phyloP scores from a whole-genome alignment of 2,113 vertebrate genomes.

The Seriola aureovittata region DNA sequence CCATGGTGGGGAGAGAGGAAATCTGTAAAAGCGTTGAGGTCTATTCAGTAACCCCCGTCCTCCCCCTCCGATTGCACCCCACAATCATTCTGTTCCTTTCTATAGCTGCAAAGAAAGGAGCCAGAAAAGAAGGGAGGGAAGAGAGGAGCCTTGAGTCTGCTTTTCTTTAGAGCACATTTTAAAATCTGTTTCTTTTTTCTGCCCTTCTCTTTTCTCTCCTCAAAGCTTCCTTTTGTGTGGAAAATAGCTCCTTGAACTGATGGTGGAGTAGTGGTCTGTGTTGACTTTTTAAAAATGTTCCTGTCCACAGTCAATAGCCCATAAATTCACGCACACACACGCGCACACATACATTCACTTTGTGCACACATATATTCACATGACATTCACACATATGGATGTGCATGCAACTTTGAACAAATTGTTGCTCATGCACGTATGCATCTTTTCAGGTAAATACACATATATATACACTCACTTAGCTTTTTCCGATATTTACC shows the following conservation, averaged over 20 bases:
- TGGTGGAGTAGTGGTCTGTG: constrained; percentile 65
- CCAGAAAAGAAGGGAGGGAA: constrained; percentile 72
- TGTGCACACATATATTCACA: constrained; percentile 3
- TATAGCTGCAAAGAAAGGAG: constrained; percentile 79
- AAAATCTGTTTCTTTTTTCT: constrained; percentile 80
- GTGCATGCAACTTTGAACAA: neutral
- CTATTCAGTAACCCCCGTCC: constrained; percentile 87
- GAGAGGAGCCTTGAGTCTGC: constrained; percentile 76
- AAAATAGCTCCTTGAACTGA: constrained; percentile 82
- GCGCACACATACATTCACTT: neutral
- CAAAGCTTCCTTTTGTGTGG: constrained; percentile 81
- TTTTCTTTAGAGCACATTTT: constrained; percentile 81
- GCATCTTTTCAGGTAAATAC: constrained; percentile 7
- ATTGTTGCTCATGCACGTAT: neutral
- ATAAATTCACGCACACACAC: constrained; percentile 49
- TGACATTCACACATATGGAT: no score
- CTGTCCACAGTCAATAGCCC: constrained; percentile 66
- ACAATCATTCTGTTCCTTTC: constrained; percentile 93
- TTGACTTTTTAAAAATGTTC: constrained; percentile 72
- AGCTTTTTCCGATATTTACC: neutral
- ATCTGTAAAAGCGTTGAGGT: constrained; percentile 92
- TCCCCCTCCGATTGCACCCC: constrained; percentile 88
- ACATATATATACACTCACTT: neutral
- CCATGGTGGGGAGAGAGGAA: constrained; percentile 91
- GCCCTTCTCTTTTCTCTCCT: constrained; percentile 73